These are phyloP conservation scores for Martes martes DNA, from an alignment of 2,113 vertebrate genomes.

Conservation along the genomic window DNA sequence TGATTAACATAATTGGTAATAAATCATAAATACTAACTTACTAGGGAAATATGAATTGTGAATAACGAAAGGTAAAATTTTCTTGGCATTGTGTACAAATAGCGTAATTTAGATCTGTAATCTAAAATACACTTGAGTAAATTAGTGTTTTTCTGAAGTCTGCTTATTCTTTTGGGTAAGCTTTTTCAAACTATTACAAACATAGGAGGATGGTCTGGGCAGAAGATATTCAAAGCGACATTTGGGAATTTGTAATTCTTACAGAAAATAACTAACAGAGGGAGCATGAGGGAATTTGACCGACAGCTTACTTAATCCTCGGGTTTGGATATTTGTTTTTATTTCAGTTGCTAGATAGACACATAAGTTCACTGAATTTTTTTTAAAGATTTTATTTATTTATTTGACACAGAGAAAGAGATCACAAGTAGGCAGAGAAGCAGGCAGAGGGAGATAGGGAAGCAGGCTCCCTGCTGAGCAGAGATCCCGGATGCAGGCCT, in stretches of 20 bases:
- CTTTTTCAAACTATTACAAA: constrained; percentile 59
- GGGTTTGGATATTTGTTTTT: background rate
- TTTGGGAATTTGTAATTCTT: constrained; percentile 16
- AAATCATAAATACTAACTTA: constrained; percentile 66
- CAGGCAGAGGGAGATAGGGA: no score
- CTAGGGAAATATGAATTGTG: constrained; percentile 48
- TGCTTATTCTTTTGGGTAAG: constrained; percentile 50
- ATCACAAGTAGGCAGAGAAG: no score
- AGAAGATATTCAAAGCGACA: background rate
- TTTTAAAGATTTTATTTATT: no score
- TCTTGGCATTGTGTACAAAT: constrained; percentile 52
- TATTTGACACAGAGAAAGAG: no score
- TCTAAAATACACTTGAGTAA: constrained; percentile 74
- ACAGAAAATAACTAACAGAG: constrained; percentile 35
- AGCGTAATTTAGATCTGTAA: constrained; percentile 76
- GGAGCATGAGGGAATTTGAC: constrained; percentile 47
- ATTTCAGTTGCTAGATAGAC: background rate
- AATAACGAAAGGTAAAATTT: constrained; percentile 47
- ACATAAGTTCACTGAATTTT: background rate
- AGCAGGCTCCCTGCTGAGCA: no score
- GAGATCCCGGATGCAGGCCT: no score
- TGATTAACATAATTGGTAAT: constrained; percentile 57
- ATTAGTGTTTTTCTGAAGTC: constrained; percentile 59
- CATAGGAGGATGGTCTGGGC: background rate
- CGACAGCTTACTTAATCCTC: constrained; percentile 36